Evolutionary conservation across 2,888 invertebrate species (phyloP).

Genomic region (Drosophila paramelanica): DNA sequence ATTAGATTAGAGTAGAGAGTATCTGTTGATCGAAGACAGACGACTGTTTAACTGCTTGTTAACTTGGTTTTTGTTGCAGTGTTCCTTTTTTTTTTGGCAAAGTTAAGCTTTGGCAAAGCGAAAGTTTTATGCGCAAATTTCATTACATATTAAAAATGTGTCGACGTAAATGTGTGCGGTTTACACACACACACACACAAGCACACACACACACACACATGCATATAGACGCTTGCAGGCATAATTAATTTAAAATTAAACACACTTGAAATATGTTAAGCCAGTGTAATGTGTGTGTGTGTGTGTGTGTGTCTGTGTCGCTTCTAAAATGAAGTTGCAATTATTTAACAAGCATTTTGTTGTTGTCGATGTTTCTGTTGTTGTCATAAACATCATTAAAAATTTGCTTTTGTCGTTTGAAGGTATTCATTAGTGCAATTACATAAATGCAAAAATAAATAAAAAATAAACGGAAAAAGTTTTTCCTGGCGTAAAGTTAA

Average conservation of each 20-base stretch:
- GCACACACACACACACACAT: background rate
- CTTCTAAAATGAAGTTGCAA: slow-evolving; percentile 5
- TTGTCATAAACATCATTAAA: background rate
- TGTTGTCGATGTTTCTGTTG: background rate
- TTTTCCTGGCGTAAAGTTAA: background rate
- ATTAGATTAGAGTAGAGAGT: background rate
- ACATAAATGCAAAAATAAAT: too few species aligned
- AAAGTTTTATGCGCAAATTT: slow-evolving; percentile 68
- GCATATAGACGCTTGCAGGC: slow-evolving; percentile 17
- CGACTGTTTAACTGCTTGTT: too few species aligned
- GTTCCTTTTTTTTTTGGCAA: slow-evolving; percentile 14
- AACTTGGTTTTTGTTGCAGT: background rate
- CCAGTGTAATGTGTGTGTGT: slow-evolving; percentile 17
- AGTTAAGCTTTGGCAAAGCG: slow-evolving; percentile 41
- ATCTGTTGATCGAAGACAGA: background rate
- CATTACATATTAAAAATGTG: slow-evolving; percentile 56
- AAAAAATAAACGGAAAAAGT: too few species aligned
- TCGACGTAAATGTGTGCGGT: slow-evolving; percentile 24
- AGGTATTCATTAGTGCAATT: background rate
- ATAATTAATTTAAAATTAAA: slow-evolving; percentile 60
- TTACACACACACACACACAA: slow-evolving; percentile 7
- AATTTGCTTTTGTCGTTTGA: background rate
- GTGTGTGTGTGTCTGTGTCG: background rate
- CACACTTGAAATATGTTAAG: slow-evolving; percentile 27
- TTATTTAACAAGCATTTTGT: background rate